These are phyloP conservation scores for Melanerpes aurifrons DNA, from an alignment of 2,113 vertebrate species.

Conservation along the genomic window DNA sequence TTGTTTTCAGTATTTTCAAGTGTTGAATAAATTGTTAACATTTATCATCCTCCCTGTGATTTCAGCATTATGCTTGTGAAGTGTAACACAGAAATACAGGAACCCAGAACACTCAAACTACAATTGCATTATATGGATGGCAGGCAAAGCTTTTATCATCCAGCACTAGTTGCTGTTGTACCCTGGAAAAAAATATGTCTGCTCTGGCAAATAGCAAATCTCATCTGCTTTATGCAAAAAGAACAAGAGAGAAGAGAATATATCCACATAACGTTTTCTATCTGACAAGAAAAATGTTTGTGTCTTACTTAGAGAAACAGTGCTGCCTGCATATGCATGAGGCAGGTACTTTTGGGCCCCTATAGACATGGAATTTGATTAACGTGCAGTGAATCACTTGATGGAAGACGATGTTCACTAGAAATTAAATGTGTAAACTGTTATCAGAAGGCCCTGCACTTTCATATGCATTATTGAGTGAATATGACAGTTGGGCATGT, in stretches of 20 bases:
- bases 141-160: slow-evolving; percentile 25
- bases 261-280: background rate
- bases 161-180: background rate
- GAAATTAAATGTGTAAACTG: slow-evolving; percentile 48
- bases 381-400: slow-evolving; percentile 43
- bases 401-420: slow-evolving; percentile 33
- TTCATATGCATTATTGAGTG: slow-evolving; percentile 46
- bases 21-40: background rate
- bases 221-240: slow-evolving; percentile 59
- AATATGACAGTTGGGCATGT: slow-evolving; percentile 12
- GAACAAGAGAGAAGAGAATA: slow-evolving; percentile 26
- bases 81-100: background rate
- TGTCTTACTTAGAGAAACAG: slow-evolving; percentile 36
- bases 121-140: slow-evolving; percentile 10
- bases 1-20: background rate
- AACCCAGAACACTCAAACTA: slow-evolving; percentile 1
- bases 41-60: slow-evolving; percentile 24
- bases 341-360: slow-evolving; percentile 4
- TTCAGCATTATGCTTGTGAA: background rate
- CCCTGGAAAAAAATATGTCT: slow-evolving; percentile 13
- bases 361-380: slow-evolving; percentile 49
- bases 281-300: slow-evolving; percentile 47
- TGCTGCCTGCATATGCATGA: slow-evolving; percentile 66
- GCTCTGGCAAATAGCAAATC: background rate
- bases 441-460: background rate